Base-by-base conservation (phyloP, 2,888 invertebrate genomes). In the Ophion obscuratus region DNA sequence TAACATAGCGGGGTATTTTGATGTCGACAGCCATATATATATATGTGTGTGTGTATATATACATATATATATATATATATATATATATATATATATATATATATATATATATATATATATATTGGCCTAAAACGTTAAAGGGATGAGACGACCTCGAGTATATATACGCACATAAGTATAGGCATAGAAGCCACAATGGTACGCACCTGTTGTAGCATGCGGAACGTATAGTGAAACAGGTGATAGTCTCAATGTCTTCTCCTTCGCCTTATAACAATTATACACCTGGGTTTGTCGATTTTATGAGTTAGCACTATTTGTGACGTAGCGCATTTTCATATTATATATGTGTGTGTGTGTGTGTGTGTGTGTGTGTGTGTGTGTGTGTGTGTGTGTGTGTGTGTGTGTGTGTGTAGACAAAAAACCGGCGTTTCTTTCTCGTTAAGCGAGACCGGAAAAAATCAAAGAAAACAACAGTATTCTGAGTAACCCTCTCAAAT, bases 211-310 rank as follows among this genome's bases (percentile, higher is more conserved):
- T 91, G 86, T 88, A 84, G 88, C 94, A 93, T 93, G 93, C 92
- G 93, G 93, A 93, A 92, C 53, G 53, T 91, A 93, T 89, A 92
- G 88, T 83, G 87, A 92, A 93, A 93, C 93, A 93, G 93, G 93
- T 93, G 93, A 92, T 93, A 91, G 57, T 47, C 31, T 31, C 68
- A 36, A 76, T 67, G 66, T 79, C 75, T 85, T 73, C 74, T 74
- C 44, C 68, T 74, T 44, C 77, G 61, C 67, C 83, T 75, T 71
- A 2, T 64, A 17, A 62, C 73, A 66, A 75, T 79, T 82, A 79
- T 79, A 85, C 93, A 93, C 93, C 92, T 91, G 93, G 92, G 90
- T 83, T 74, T 36, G 78, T 87, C 86, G 89, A 87, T 92, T 92
- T 92, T 87, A 89, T 92, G 88, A 92, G 85, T 93, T 92, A 91